Conservation (phyloP, 2,113 vertebrate species). For the Barnardius zonarius region DNA sequence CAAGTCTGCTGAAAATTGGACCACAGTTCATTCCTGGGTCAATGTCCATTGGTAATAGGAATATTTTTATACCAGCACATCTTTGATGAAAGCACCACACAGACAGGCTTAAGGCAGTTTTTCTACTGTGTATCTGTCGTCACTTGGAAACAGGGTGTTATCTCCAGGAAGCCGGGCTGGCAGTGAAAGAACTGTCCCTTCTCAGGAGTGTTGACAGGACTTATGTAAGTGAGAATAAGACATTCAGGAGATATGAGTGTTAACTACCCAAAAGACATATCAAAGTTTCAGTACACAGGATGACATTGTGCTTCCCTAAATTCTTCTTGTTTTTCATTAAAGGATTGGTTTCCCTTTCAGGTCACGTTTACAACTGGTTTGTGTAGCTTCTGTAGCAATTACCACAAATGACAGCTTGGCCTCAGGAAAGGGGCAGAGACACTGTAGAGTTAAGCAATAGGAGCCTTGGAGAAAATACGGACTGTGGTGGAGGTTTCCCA, state of each 20-base stretch:
- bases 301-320: neutral
- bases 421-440: neutral
- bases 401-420: accelerated
- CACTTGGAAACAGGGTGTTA: neutral
- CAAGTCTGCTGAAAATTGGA: neutral
- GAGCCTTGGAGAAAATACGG: neutral
- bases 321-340: neutral
- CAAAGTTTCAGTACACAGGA: neutral
- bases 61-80: neutral
- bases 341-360: neutral
- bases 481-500: neutral
- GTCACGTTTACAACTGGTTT: neutral
- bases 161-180: neutral
- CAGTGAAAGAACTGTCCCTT: neutral
- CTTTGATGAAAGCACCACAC: neutral
- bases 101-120: neutral
- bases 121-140: neutral
- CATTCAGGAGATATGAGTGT: neutral
- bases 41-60: neutral
- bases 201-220: neutral
- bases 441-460: neutral
- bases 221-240: neutral
- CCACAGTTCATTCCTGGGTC: neutral
- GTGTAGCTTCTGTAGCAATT: neutral
- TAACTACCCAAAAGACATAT: neutral